Conservation (phyloP, 2,113 vertebrate species). For the Tauraco erythrolophus region DNA sequence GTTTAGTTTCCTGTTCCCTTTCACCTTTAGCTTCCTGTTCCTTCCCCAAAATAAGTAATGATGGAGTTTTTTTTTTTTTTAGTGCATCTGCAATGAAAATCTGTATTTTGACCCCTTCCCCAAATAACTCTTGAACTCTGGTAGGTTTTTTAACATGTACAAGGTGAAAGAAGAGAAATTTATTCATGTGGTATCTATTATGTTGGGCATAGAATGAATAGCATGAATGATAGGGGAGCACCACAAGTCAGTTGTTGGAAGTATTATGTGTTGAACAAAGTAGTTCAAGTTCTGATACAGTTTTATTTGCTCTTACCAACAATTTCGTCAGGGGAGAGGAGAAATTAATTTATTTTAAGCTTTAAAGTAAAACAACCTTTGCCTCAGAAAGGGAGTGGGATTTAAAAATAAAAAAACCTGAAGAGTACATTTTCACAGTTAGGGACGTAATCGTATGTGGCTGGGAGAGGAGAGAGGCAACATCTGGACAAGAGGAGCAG, state of each 20-base stretch:
- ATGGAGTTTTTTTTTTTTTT: background rate
- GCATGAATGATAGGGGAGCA: background rate
- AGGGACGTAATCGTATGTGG: accelerated
- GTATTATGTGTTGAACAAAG: background rate
- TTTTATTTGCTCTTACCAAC: background rate
- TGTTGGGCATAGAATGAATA: background rate
- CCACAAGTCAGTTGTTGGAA: background rate
- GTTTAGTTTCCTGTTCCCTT: background rate
- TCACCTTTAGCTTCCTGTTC: background rate
- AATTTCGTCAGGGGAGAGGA: background rate
- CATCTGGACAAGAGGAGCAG: background rate
- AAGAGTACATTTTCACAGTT: background rate
- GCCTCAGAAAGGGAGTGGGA: background rate
- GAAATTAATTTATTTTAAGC: background rate
- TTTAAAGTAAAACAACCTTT: background rate
- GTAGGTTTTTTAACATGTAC: background rate
- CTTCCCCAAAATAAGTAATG: background rate
- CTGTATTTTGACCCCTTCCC: background rate
- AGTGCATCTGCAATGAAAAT: background rate
- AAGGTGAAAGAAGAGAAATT: background rate
- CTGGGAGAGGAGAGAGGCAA: background rate
- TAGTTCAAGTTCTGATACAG: background rate
- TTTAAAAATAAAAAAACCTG: background rate
- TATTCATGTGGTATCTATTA: background rate
- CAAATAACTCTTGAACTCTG: background rate